Evolutionary conservation across 1,140 invertebrate species (phyloP).

Genomic region (Aphelenchoides avenae): DNA sequence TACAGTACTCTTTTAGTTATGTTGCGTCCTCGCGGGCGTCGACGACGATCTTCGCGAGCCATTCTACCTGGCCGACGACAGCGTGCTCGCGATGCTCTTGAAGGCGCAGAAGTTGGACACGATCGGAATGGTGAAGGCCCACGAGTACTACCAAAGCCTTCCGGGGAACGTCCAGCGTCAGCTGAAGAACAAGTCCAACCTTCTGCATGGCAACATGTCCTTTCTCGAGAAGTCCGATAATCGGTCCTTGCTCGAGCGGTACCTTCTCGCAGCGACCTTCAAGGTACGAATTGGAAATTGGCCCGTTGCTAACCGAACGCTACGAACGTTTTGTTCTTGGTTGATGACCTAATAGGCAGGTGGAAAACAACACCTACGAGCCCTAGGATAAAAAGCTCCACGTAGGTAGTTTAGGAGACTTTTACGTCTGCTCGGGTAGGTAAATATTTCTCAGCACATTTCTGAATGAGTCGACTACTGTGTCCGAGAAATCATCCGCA

Average conservation of each 20-base stretch:
- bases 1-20: too few relatives aligned
- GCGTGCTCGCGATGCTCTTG: constrained; percentile 32
- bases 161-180: constrained; percentile 32
- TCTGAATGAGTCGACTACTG: too few relatives aligned
- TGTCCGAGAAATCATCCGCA: too few relatives aligned
- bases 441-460: too few relatives aligned
- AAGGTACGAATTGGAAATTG: constrained; percentile 41
- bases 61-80: constrained; percentile 33
- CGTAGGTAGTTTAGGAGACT: too few relatives aligned
- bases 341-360: too few relatives aligned
- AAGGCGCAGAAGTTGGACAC: constrained; percentile 42
- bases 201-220: constrained; percentile 12
- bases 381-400: too few relatives aligned
- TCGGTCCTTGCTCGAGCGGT: constrained; percentile 45
- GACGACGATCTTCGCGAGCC: constrained; percentile 18
- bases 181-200: constrained; percentile 38
- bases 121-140: constrained; percentile 48
- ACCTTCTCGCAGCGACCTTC: constrained; percentile 57
- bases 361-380: too few relatives aligned
- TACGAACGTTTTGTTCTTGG: too few relatives aligned
- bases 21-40: constrained; percentile 41
- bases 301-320: too few relatives aligned
- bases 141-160: constrained; percentile 40
- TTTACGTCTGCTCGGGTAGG: too few relatives aligned
- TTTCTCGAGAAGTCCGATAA: constrained; percentile 42